phyloP scores from a whole-genome alignment of 2,113 vertebrate genomes.

The Eretmochelys imbricata region DNA sequence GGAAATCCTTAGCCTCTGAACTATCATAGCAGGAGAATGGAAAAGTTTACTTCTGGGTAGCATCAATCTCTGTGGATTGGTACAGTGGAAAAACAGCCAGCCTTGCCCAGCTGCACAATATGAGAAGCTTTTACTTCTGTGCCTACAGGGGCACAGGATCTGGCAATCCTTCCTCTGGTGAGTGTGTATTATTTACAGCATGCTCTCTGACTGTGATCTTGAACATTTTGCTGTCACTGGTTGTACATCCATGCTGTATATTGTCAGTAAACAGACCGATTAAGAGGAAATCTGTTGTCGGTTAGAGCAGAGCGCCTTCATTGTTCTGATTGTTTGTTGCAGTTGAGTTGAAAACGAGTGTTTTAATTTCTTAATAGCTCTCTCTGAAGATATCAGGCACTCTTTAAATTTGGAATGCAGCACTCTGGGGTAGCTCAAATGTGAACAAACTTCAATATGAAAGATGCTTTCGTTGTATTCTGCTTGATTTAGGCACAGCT shows the following conservation, averaged over 20 bases:
- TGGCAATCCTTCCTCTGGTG: not conserved
- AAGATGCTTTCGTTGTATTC: slow-evolving; percentile 64
- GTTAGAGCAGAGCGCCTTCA: not conserved
- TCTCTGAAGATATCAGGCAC: not conserved
- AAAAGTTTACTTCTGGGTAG: not conserved
- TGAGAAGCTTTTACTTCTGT: not conserved
- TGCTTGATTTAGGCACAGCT: slow-evolving; percentile 68
- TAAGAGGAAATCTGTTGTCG: not conserved
- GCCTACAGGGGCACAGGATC: not conserved
- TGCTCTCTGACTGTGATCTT: not conserved
- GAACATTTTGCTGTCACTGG: not conserved
- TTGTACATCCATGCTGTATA: not conserved
- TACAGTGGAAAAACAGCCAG: not conserved
- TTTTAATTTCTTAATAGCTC: not conserved
- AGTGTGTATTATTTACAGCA: not conserved
- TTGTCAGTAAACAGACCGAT: not conserved
- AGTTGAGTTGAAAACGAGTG: not conserved
- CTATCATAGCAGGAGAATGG: not conserved
- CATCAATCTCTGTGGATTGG: not conserved
- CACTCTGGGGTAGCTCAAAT: not conserved
- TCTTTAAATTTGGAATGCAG: slow-evolving; percentile 7
- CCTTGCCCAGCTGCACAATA: not conserved
- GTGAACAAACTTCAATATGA: slow-evolving; percentile 42
- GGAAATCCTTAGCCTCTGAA: not conserved
- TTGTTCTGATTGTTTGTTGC: not conserved